A percentile compares a stretch with the other conserved stretches of the same genome.
These are phyloP conservation scores for Dione vanillae DNA, from an alignment of 2,888 invertebrate species.

Conservation along the genomic window DNA sequence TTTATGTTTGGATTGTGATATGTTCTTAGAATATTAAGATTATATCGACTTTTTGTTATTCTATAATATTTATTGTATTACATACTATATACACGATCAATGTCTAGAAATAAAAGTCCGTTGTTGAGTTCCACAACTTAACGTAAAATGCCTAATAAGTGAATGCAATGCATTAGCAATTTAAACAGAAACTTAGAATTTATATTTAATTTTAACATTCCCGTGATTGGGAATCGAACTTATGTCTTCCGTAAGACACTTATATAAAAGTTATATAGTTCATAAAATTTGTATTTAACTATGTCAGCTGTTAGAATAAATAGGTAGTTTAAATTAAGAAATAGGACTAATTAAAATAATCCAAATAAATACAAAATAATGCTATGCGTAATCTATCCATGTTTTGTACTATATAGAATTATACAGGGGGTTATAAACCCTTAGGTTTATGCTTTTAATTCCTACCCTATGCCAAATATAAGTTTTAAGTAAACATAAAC, in stretches of 20 bases:
- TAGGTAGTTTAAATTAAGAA: not conserved
- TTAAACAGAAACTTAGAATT: no score
- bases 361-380: slow-evolving; percentile 14
- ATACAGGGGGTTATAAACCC: slow-evolving; percentile 50
- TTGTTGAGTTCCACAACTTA: not conserved
- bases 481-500: slow-evolving; percentile 78
- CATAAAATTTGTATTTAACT: no score
- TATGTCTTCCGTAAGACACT: no score
- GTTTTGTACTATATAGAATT: not conserved
- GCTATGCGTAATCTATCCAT: slow-evolving; percentile 27
- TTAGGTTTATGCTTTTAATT: slow-evolving; percentile 64
- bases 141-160: no score
- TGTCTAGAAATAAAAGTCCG: not conserved
- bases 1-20: slow-evolving; percentile 13
- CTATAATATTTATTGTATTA: slow-evolving; percentile 2
- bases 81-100: not conserved
- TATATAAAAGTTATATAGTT: no score
- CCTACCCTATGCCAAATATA: slow-evolving; percentile 58
- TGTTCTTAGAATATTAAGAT: slow-evolving; percentile 25
- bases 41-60: slow-evolving; percentile 15
- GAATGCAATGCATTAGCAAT: no score
- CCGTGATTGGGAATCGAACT: no score
- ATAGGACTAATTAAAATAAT: not conserved
- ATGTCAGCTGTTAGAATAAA: no score
- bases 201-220: no score